Percentiles rank a stretch among this genome's conserved stretches.
phyloP scores from a whole-genome alignment of 2,797 vertebrate genomes.

The Helostoma temminkii region DNA sequence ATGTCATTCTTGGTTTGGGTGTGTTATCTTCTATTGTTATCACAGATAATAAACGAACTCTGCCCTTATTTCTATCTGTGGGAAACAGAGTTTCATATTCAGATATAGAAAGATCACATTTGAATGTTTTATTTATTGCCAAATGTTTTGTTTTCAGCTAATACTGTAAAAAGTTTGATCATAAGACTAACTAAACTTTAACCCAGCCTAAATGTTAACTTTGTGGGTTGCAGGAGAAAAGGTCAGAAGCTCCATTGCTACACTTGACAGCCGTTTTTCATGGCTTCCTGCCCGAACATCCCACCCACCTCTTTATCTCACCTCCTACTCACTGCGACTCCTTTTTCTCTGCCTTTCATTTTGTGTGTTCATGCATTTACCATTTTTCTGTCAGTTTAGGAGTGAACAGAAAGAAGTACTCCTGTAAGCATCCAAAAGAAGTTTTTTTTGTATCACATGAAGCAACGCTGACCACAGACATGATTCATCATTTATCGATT shows the following conservation, averaged over 20 bases:
- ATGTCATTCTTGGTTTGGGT: not conserved
- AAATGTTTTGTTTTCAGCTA: not conserved
- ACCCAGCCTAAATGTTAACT: slow-evolving; percentile 23
- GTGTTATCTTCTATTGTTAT: not conserved
- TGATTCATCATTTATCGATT: not conserved
- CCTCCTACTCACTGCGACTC: slow-evolving; percentile 22
- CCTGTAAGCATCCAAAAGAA: not conserved
- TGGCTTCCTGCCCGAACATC: slow-evolving; percentile 58
- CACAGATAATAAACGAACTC: not conserved
- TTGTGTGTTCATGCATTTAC: not conserved
- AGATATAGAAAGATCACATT: not conserved
- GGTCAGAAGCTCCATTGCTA: slow-evolving; percentile 2
- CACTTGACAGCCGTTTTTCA: not conserved
- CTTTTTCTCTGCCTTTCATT: not conserved
- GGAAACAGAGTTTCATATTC: not conserved
- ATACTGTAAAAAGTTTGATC: not conserved
- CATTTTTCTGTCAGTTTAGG: too few relatives aligned
- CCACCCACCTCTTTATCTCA: slow-evolving; percentile 34
- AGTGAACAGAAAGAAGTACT: not conserved
- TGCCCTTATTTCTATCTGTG: slow-evolving; percentile 4
- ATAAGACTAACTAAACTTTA: not conserved
- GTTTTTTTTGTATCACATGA: not conserved
- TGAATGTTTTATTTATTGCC: not conserved
- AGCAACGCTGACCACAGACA: not conserved
- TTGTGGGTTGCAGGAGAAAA: slow-evolving; percentile 31